Base-by-base conservation (phyloP, 2,113 vertebrate genomes). In the Brevimyrus niger region DNA sequence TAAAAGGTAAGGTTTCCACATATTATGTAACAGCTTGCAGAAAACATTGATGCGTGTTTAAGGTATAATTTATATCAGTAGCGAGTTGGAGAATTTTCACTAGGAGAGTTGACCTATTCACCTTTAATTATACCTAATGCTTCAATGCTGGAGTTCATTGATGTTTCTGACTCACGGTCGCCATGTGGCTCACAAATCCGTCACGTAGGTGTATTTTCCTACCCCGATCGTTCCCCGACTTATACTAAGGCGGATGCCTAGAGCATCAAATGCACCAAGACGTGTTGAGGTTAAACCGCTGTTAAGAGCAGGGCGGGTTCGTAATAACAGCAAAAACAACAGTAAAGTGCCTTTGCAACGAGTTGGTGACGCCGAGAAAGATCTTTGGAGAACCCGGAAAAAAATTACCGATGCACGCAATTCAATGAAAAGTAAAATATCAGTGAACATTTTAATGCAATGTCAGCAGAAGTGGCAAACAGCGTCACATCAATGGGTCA, bases 121-220 rank as follows among this genome's bases (percentile, higher is more conserved):
- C 93, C 93, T 95, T 93, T 95, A 95, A 96, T 95, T 94, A 95
- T 92, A 94, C 92, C 91, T 93, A 93, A 94, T 95, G 95, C 95
- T 95, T 96, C 95, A 95, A 90, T 88, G 91, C 90, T 93, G 90
- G 88, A 93, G 82, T 92, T 93, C 94, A 92, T 92, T 94, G 94
- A 94, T 94, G 94, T 93, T 85, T 85, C 47, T 21, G 42, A 48
- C 10, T 48, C 82, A 46, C 46, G 86, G 27, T 27, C 44, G 84
- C 46, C 15, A 23, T 51, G 46, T 55, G 48, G 31, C n/a, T 87
- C 50, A 19, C 48, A 53, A 83, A 50, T 55, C 38, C n/a, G n/a
- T 31, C 13, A 90, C n/a, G 15, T 7, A 69, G 35, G 58, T 48
- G 83, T 47, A 46, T 48, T 47, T 47, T 80, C 73, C 1, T 42